Conservation (phyloP, 35 echinoderm and acorn worm genomes). For the Ptychodera flava region DNA sequence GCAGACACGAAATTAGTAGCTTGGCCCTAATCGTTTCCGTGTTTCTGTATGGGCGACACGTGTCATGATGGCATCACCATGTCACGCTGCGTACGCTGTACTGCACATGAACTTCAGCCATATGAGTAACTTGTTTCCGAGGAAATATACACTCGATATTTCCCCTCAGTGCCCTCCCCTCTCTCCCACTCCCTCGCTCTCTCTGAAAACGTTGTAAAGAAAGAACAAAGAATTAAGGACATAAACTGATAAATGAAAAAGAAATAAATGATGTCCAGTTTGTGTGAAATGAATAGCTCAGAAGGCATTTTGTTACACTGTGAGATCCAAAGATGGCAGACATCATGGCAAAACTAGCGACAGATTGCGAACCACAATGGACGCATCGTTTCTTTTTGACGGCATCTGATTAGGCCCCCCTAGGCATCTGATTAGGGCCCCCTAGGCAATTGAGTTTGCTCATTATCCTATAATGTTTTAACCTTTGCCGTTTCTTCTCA, state of each 20-base stretch:
- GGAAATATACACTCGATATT: neutral
- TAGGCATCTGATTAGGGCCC: neutral
- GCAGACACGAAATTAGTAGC: neutral
- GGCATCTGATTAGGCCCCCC: neutral
- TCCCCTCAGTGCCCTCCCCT: neutral
- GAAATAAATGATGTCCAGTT: too few relatives aligned
- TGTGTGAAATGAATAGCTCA: too few relatives aligned
- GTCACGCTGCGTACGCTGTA: neutral
- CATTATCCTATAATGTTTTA: slow-evolving; percentile 2
- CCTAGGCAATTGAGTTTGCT: neutral
- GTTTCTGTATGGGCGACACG: too few relatives aligned
- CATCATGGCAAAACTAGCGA: neutral
- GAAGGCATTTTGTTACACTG: too few relatives aligned
- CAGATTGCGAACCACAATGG: neutral
- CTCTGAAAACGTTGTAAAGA: too few relatives aligned
- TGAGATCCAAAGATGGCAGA: too few relatives aligned
- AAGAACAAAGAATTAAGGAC: too few relatives aligned
- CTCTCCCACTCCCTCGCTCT: neutral
- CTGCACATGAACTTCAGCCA: neutral
- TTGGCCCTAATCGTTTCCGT: neutral
- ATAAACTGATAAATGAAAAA: too few relatives aligned
- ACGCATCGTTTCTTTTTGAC: neutral
- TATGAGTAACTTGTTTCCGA: too few relatives aligned
- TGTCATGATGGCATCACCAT: too few relatives aligned
- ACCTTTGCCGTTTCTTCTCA: neutral